These are phyloP conservation scores for Acleris literana DNA, from an alignment of 2,888 invertebrate species.

Conservation along the genomic window DNA sequence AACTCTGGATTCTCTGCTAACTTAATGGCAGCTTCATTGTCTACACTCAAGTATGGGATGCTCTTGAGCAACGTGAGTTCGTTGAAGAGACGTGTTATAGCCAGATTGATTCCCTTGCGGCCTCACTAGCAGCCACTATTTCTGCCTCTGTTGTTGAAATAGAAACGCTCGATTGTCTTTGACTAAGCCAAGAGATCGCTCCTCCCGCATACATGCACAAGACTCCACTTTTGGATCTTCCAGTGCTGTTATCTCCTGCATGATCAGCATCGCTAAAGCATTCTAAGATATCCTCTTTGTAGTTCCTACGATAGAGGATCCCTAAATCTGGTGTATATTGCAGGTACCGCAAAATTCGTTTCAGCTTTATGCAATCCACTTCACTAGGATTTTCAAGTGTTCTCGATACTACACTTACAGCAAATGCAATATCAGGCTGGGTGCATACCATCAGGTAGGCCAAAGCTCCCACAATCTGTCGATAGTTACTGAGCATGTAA, in stretches of 20 bases:
- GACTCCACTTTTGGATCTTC: background rate
- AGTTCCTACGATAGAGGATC: too few relatives aligned
- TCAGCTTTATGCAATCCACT: too few relatives aligned
- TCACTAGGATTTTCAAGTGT: too few relatives aligned
- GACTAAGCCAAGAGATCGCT: constrained; percentile 5
- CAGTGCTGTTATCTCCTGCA: background rate
- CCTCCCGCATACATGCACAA: constrained; percentile 3
- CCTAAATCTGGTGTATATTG: too few relatives aligned
- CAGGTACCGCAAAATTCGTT: too few relatives aligned
- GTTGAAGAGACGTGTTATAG: too few relatives aligned
- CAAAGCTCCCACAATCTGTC: too few relatives aligned
- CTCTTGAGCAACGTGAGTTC: background rate
- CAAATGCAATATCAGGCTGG: too few relatives aligned
- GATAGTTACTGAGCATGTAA: too few relatives aligned
- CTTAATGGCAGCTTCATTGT: constrained; percentile 3
- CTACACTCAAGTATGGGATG: background rate
- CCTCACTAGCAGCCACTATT: too few relatives aligned
- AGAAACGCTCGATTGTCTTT: background rate
- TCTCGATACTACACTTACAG: too few relatives aligned
- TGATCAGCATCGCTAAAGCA: constrained; percentile 6
- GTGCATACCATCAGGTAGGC: too few relatives aligned
- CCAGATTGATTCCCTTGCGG: background rate
- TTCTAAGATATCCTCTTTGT: constrained; percentile 1
- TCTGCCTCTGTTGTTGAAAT: background rate
- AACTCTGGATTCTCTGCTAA: constrained; percentile 3